These are phyloP conservation scores for Anisognathus igniventris DNA, from an alignment of 2,797 vertebrate species.

Conservation along the genomic window DNA sequence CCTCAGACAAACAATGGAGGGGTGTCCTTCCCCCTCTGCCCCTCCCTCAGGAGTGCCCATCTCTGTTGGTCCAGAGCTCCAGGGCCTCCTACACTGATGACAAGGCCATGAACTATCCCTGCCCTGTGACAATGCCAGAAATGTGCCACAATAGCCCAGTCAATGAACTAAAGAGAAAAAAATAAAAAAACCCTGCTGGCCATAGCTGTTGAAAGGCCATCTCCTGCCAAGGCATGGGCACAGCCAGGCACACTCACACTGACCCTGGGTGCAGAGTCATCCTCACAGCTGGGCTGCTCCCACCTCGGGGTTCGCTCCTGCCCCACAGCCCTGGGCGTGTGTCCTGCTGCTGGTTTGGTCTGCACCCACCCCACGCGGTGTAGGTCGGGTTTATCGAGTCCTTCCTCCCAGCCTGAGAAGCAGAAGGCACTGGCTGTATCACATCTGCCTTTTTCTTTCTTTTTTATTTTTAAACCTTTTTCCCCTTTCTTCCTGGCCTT, in stretches of 20 bases:
- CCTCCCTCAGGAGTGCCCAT: neutral
- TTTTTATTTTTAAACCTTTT: neutral
- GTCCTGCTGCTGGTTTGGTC: neutral
- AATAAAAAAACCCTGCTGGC: fast-evolving
- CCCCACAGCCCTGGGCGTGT: fast-evolving
- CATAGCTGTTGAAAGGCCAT: neutral
- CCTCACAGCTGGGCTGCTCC: fast-evolving
- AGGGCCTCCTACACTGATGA: neutral
- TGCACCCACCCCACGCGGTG: fast-evolving
- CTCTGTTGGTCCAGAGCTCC: neutral
- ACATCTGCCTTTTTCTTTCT: fast-evolving
- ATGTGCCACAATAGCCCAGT: neutral
- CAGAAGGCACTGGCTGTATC: neutral
- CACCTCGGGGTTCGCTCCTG: fast-evolving
- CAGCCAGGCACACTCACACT: too few species aligned
- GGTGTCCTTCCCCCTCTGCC: neutral
- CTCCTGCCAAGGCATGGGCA: neutral
- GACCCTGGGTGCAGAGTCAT: too few species aligned
- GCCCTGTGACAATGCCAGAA: neutral
- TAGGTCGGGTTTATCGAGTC: fast-evolving
- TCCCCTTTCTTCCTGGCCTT: neutral
- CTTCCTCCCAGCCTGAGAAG: neutral
- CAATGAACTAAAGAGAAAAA: neutral
- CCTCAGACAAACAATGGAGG: neutral
- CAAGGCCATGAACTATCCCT: neutral